Evolutionary conservation across 2,797 vertebrate species (phyloP), one percentile per base, ranked within the genome.

Genomic region (Chrysocyon brachyurus): DNA sequence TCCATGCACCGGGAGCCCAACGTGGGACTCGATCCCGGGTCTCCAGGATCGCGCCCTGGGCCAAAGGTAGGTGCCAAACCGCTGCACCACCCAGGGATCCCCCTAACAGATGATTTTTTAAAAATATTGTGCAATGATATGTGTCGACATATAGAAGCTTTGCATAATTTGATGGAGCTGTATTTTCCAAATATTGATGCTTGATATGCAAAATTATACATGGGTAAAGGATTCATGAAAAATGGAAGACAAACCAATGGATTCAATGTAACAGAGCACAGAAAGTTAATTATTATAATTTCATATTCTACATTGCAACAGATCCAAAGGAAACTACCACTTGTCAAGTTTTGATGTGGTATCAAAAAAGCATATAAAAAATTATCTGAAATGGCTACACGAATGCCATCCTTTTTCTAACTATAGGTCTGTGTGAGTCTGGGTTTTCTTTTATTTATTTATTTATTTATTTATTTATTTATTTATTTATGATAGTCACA

Each of bases 181-280:
- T 72, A 70, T 81, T 93, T 97, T 96, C 59, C 56, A 88, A 91
- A 91, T 57, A 68, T 24, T 61, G 56, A 90, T 59, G 56, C 12
- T 64, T 83, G 21, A 68, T 73, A 75, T 81, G 79, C 2, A 90
- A 92, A 90, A 54, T 63, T 26, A 88, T 49, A 82, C 15, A 26
- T 22, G 4, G 16, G 7, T 54, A 87, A 93, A 93, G 15, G 36
- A 61, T 54, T 93, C 75, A 63, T 78, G 49, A 89, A 81, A 95
- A 78, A 92, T 89, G 15, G 6, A 75, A 91, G 64, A 22, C 14
- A 89, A 26, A 46, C 4, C 10, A 85, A 52, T 95, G 56, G 31
- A 84, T 92, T 97, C 73, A 91, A 87, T 66, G 46, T 72, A 78
- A 86, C 2, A 73, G 7, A 59, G 2, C 64, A 88, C 6, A 78